Percentiles rank a stretch among this genome's conserved stretches.
Evolutionary conservation across 2,888 invertebrate genomes (phyloP).

Genomic region (Lasioglossum zephyrum): DNA sequence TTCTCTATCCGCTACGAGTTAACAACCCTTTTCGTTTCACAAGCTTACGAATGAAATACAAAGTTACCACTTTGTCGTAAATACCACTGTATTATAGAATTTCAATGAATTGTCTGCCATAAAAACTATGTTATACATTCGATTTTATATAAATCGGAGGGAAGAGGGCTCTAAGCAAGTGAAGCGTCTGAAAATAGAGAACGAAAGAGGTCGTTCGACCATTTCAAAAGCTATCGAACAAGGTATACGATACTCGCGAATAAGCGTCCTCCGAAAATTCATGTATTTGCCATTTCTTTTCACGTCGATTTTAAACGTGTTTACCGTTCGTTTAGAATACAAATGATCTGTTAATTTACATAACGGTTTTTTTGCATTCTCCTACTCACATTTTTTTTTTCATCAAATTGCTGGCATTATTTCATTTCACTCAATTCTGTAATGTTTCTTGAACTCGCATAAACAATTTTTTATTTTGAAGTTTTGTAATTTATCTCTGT

Average conservation of each 20-base stretch:
- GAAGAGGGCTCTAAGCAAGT: constrained; percentile 1
- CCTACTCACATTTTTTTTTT: neutral
- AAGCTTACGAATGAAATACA: constrained; percentile 9
- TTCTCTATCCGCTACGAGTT: neutral
- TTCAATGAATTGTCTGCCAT: neutral
- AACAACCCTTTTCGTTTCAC: constrained; percentile 1
- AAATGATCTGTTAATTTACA: neutral
- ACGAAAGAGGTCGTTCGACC: constrained; percentile 34
- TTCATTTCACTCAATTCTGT: neutral
- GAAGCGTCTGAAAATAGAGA: constrained; percentile 23
- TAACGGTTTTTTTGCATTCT: neutral
- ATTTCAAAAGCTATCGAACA: constrained; percentile 31
- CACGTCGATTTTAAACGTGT: neutral
- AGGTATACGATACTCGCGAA: constrained; percentile 21
- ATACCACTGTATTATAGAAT: neutral
- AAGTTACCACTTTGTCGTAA: neutral
- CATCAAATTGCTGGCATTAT: neutral
- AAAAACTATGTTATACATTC: constrained; percentile 2
- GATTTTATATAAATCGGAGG: constrained; percentile 6
- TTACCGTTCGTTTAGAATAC: neutral
- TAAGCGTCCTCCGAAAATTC: neutral
- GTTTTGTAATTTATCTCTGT: neutral
- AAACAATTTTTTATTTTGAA: constrained; percentile 18
- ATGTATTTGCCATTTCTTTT: neutral
- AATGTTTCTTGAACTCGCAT: neutral